These are phyloP conservation scores for Microctonus brassicae DNA, from an alignment of 2,888 invertebrate genomes.

Conservation along the genomic window DNA sequence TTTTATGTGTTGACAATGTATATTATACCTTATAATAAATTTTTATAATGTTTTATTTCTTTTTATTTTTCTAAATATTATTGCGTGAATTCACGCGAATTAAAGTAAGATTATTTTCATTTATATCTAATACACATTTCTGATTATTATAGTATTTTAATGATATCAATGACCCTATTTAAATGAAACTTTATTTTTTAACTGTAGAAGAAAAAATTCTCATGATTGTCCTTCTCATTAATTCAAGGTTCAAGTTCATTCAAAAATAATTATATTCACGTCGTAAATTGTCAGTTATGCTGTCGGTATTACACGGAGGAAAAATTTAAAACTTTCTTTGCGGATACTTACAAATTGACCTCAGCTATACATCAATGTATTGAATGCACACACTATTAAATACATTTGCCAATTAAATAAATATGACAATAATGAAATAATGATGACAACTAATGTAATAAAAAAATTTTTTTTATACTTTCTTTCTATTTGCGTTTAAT, in stretches of 20 bases:
- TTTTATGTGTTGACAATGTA: constrained; percentile 9
- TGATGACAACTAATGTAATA: neutral
- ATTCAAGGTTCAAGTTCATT: neutral
- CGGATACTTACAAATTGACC: no score
- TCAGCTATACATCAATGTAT: no score
- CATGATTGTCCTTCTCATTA: neutral
- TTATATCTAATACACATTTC: neutral
- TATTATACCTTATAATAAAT: neutral
- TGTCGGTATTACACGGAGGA: neutral
- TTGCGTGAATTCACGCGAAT: neutral
- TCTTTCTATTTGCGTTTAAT: neutral
- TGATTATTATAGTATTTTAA: neutral
- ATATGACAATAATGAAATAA: neutral
- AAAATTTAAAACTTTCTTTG: neutral
- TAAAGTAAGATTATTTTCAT: neutral
- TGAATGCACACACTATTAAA: no score
- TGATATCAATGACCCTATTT: neutral
- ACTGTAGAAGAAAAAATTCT: neutral
- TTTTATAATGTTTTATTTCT: no score
- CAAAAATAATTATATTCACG: neutral
- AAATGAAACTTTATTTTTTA: neutral
- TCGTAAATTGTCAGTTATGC: neutral
- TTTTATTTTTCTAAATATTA: neutral
- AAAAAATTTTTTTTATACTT: neutral
- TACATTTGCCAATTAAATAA: neutral